A percentile compares a stretch with the other conserved stretches of the same genome.
phyloP scores from a whole-genome alignment of 2,113 vertebrate species.

The Coptodon bakossiorum region DNA sequence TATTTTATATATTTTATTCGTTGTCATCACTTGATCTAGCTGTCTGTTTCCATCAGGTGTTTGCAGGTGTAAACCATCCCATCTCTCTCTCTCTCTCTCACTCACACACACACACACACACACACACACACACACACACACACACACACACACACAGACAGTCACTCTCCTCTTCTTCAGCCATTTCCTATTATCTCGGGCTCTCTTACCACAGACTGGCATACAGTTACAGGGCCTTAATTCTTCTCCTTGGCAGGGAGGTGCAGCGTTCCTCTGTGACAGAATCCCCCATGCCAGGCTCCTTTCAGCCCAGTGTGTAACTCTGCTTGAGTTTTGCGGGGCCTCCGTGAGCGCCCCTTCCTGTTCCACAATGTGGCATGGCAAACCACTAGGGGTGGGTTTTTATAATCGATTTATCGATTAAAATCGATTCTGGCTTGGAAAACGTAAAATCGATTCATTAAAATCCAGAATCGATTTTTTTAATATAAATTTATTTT shows the following conservation, averaged over 20 bases:
- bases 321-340: slow-evolving; percentile 53
- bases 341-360: slow-evolving; percentile 59
- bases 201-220: slow-evolving; percentile 32
- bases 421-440: too few relatives aligned
- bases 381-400: too few relatives aligned
- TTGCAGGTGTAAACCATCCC: not conserved
- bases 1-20: not conserved
- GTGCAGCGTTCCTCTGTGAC: slow-evolving; percentile 53
- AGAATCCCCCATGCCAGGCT: slow-evolving; percentile 50
- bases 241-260: slow-evolving; percentile 64
- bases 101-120: too few relatives aligned
- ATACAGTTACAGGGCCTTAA: slow-evolving; percentile 53
- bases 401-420: too few relatives aligned
- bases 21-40: not conserved
- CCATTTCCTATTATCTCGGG: not conserved
- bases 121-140: not conserved
- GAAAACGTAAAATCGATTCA: too few relatives aligned
- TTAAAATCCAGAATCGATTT: too few relatives aligned
- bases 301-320: slow-evolving; percentile 64
- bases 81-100: not conserved
- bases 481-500: too few relatives aligned
- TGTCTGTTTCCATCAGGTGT: not conserved
- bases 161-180: not conserved
- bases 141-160: not conserved
- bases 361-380: slow-evolving; percentile 57